A percentile compares a stretch with the other conserved stretches of the same genome.
Conservation (phyloP, 2,888 invertebrate genomes). For the Erebia epiphron region DNA sequence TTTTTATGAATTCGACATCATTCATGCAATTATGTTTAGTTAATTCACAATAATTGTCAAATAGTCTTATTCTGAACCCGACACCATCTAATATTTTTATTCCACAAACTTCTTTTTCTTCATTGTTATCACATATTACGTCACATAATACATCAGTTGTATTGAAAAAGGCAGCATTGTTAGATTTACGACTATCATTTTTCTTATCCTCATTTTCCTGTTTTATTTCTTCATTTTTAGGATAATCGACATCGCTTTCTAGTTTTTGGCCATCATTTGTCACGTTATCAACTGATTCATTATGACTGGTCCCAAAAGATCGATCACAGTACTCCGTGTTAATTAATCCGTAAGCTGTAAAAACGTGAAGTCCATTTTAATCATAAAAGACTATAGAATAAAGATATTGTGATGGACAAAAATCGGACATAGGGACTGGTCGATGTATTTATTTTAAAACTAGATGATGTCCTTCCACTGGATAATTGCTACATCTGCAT, state of each 20-base stretch:
- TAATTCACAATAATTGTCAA: slow-evolving; percentile 58
- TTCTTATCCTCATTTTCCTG: not conserved
- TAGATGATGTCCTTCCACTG: too few relatives aligned
- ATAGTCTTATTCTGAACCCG: slow-evolving; percentile 59
- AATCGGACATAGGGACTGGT: too few relatives aligned
- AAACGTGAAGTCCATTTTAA: not conserved
- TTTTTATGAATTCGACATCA: slow-evolving; percentile 48
- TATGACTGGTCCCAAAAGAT: slow-evolving; percentile 38
- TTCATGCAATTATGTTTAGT: slow-evolving; percentile 57
- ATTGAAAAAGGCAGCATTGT: slow-evolving; percentile 11
- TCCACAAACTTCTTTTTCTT: slow-evolving; percentile 51
- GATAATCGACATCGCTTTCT: slow-evolving; percentile 3
- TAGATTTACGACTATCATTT: slow-evolving; percentile 21
- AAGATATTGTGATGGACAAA: too few relatives aligned
- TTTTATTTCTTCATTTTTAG: not conserved
- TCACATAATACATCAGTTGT: slow-evolving; percentile 23
- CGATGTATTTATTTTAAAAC: too few relatives aligned
- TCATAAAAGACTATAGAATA: not conserved
- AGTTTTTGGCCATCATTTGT: not conserved
- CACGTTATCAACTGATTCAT: slow-evolving; percentile 17
- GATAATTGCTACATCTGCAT: too few relatives aligned
- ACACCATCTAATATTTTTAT: slow-evolving; percentile 54
- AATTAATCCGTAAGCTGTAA: slow-evolving; percentile 55
- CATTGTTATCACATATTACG: slow-evolving; percentile 29
- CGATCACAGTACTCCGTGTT: slow-evolving; percentile 55